These are phyloP conservation scores for Sympetrum striolatum DNA, from an alignment of 2,888 invertebrate species.

Conservation along the genomic window DNA sequence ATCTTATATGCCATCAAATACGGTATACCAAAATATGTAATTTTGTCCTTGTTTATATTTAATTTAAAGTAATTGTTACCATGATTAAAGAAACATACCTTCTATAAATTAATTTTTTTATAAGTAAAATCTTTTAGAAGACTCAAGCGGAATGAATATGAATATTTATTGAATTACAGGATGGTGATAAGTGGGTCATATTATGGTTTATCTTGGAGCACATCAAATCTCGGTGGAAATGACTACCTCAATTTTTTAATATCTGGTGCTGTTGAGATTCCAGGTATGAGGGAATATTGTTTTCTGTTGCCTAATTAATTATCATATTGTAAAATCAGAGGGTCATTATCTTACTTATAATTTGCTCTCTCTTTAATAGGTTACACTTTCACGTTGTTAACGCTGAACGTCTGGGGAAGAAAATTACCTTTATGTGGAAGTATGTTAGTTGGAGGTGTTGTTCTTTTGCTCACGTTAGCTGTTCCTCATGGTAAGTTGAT, in stretches of 20 bases:
- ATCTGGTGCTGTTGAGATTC: conserved; percentile 78
- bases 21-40: too few relatives aligned
- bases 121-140: too few relatives aligned
- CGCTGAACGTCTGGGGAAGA: conserved; percentile 74
- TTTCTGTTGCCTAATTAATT: not conserved
- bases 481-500: conserved; percentile 64
- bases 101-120: too few relatives aligned
- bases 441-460: conserved; percentile 69
- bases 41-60: too few relatives aligned
- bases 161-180: conserved; percentile 56
- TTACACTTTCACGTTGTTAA: conserved; percentile 69
- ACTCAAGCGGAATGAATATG: too few relatives aligned
- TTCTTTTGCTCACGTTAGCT: conserved; percentile 66
- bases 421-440: conserved; percentile 73
- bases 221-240: conserved; percentile 74
- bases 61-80: too few relatives aligned
- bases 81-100: too few relatives aligned
- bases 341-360: not conserved
- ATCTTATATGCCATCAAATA: too few relatives aligned
- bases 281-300: conserved; percentile 59
- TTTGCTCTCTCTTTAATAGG: not conserved
- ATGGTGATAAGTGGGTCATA: conserved; percentile 79
- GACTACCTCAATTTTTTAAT: conserved; percentile 76
- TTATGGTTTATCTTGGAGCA: conserved; percentile 79
- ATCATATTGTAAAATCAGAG: not conserved